Conservation (phyloP, 2,888 invertebrate genomes). For the Tiliacea aurago region DNA sequence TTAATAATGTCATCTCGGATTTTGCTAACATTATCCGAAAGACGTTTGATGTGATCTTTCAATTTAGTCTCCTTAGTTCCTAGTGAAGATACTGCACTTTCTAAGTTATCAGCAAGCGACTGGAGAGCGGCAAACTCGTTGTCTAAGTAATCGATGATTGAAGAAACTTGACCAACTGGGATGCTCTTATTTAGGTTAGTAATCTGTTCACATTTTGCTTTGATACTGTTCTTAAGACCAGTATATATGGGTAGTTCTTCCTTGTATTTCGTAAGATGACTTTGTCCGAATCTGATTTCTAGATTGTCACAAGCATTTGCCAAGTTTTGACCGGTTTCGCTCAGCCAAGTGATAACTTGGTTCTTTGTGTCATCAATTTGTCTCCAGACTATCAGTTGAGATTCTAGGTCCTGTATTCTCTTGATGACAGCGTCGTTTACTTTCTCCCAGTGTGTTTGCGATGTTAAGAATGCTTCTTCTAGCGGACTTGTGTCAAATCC, state of each 20-base stretch:
- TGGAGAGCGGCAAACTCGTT: slow-evolving; percentile 95
- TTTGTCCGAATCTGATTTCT: slow-evolving; percentile 95
- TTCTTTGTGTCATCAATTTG: slow-evolving; percentile 97
- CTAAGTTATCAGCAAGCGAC: slow-evolving; percentile 93
- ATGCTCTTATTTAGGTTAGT: slow-evolving; percentile 93
- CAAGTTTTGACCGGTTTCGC: slow-evolving; percentile 94
- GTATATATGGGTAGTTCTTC: slow-evolving; percentile 95
- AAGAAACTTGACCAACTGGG: slow-evolving; percentile 92
- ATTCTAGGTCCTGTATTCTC: slow-evolving; percentile 95
- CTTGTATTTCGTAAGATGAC: slow-evolving; percentile 95
- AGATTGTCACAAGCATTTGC: slow-evolving; percentile 94
- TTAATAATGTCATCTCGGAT: slow-evolving; percentile 96
- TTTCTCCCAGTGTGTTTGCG: slow-evolving; percentile 93
- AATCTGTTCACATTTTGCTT: slow-evolving; percentile 95
- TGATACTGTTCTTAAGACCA: slow-evolving; percentile 94
- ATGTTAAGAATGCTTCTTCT: slow-evolving; percentile 91
- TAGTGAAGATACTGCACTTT: slow-evolving; percentile 93
- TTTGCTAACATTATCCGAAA: slow-evolving; percentile 93
- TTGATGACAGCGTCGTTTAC: slow-evolving; percentile 93
- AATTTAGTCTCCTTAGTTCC: slow-evolving; percentile 94
- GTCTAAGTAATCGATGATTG: slow-evolving; percentile 92
- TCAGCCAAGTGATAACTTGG: slow-evolving; percentile 95
- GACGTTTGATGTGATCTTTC: slow-evolving; percentile 93
- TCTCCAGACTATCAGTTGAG: slow-evolving; percentile 97
- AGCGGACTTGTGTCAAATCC: slow-evolving; percentile 92